Conservation (phyloP, 1,140 invertebrate genomes). For the Pectinophora gossypiella region DNA sequence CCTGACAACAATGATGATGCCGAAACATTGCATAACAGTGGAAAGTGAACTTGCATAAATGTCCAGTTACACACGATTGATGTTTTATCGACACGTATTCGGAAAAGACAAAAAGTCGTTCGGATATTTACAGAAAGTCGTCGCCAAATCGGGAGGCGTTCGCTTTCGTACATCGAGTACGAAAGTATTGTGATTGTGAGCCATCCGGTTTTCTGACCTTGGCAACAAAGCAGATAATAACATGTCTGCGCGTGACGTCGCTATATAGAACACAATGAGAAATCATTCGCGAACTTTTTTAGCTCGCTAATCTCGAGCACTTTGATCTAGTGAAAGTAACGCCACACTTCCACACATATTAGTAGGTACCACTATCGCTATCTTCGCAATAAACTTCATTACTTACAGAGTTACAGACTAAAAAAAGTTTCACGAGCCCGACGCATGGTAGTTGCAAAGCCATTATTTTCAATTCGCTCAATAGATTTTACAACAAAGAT, state of each 20-base stretch:
- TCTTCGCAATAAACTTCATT: background rate
- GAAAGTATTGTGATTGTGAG: constrained; percentile 47
- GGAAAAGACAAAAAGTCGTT: constrained; percentile 63
- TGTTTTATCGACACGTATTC: constrained; percentile 50
- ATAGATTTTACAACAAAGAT: constrained; percentile 25
- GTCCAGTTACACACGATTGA: constrained; percentile 44
- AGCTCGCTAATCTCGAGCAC: constrained; percentile 33
- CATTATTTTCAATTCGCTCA: constrained; percentile 26
- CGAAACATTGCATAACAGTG: constrained; percentile 47
- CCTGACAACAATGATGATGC: constrained; percentile 36
- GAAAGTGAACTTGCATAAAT: constrained; percentile 43
- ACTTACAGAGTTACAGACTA: background rate
- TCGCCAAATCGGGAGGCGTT: constrained; percentile 49
- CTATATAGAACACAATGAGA: constrained; percentile 48
- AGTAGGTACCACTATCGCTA: constrained; percentile 7
- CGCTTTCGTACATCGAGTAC: constrained; percentile 55
- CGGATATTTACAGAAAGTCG: constrained; percentile 56
- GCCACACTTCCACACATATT: constrained; percentile 19
- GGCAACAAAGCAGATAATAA: constrained; percentile 34
- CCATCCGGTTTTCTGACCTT: constrained; percentile 54
- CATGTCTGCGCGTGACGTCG: constrained; percentile 36
- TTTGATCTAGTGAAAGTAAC: constrained; percentile 56
- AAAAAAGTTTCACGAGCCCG: background rate
- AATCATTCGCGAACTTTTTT: constrained; percentile 49
- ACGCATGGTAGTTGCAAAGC: background rate